Evolutionary conservation across 2,797 vertebrate species (phyloP).

Genomic region (Malurus leucopterus): DNA sequence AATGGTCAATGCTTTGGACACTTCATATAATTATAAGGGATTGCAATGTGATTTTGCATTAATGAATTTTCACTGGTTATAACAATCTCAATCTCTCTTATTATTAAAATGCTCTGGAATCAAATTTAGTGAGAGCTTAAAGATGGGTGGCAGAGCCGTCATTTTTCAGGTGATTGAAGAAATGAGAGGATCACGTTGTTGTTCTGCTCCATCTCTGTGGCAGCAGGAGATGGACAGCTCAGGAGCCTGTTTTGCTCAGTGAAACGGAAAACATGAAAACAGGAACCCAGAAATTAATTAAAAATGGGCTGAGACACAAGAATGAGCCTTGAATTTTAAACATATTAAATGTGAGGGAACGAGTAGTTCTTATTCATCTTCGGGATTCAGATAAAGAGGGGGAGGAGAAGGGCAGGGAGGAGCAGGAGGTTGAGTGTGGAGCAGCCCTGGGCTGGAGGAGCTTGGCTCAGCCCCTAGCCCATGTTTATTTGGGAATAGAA

Average conservation of each 20-base stretch:
- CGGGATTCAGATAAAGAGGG: not conserved
- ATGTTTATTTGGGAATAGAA: not conserved
- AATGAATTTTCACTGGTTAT: slow-evolving; percentile 2
- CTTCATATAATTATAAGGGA: slow-evolving; percentile 10
- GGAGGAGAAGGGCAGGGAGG: not conserved
- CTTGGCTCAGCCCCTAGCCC: not conserved
- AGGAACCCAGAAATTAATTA: slow-evolving; percentile 19
- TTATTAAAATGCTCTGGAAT: slow-evolving; percentile 13
- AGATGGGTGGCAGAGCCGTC: not conserved
- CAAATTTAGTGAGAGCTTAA: not conserved
- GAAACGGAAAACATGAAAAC: slow-evolving; percentile 21
- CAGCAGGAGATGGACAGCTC: not conserved
- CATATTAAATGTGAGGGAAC: not conserved
- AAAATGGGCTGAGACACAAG: not conserved
- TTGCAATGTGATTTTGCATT: not conserved
- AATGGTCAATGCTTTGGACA: slow-evolving; percentile 7
- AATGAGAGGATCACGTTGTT: not conserved
- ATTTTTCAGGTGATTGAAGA: not conserved
- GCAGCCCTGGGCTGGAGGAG: not conserved
- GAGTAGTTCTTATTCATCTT: not conserved
- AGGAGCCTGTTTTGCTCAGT: not conserved
- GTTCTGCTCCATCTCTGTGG: not conserved
- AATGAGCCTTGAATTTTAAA: slow-evolving; percentile 35
- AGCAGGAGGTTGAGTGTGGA: not conserved
- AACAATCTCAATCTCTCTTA: not conserved